Evolutionary conservation across 2,888 invertebrate species (phyloP).

Genomic region (Bellardia pandia): DNA sequence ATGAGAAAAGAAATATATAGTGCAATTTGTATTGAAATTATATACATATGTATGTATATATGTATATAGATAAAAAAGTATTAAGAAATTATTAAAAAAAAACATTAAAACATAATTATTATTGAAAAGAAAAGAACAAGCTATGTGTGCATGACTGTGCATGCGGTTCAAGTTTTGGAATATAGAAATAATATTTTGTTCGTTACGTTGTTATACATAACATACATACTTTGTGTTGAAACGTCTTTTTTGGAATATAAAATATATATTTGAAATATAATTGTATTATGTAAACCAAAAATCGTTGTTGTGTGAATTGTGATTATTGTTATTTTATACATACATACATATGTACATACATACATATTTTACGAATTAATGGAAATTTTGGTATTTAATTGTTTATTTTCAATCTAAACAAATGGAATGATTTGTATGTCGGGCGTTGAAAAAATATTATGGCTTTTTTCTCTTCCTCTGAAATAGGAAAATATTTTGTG

Average conservation of each 20-base stretch:
- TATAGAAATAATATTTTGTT: constrained; percentile 8
- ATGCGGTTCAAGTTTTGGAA: neutral
- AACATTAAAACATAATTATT: neutral
- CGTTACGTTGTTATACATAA: neutral
- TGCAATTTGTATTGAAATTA: constrained; percentile 1
- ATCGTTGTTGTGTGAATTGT: neutral
- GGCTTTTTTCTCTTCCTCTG: neutral
- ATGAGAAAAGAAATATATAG: neutral
- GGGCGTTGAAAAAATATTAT: constrained; percentile 7
- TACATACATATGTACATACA: no score
- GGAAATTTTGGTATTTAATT: constrained; percentile 35
- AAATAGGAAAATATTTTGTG: neutral
- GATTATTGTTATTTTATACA: neutral
- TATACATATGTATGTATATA: constrained; percentile 15
- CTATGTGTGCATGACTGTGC: neutral
- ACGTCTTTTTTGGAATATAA: neutral
- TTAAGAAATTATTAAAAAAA: constrained; percentile 32
- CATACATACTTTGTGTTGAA: constrained; percentile 12
- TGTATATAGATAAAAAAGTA: neutral
- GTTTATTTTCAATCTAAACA: constrained; percentile 46
- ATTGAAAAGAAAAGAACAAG: neutral
- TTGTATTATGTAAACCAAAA: constrained; percentile 10
- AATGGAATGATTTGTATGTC: constrained; percentile 18
- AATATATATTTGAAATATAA: constrained; percentile 33
- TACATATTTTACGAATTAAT: neutral